These are phyloP conservation scores for Entomyzon cyanotis DNA, from an alignment of 2,113 vertebrate genomes.

Conservation along the genomic window DNA sequence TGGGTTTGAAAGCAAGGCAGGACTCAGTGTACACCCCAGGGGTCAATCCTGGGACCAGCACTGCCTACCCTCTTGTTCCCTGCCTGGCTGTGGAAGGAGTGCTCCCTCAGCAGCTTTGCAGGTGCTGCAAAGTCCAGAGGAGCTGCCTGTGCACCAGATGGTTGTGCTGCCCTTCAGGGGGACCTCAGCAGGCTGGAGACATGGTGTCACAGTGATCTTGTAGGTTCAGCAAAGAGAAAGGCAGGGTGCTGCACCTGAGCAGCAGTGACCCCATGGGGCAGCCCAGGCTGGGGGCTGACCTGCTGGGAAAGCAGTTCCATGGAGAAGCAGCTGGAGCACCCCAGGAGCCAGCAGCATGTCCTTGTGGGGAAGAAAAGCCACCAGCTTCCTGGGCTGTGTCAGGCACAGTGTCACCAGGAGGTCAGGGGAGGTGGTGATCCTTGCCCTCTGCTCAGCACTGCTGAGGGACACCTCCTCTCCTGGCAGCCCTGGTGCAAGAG, in stretches of 20 bases:
- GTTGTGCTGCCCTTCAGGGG: conserved; percentile 2
- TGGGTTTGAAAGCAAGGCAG: neutral
- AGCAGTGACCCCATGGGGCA: neutral
- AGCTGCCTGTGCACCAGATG: neutral
- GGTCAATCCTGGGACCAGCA: accelerated
- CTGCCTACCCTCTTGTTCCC: neutral
- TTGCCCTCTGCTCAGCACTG: neutral
- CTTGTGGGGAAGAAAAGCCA: neutral
- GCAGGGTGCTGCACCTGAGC: neutral
- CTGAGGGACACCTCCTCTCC: neutral
- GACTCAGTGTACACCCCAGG: neutral
- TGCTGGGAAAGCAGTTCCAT: neutral
- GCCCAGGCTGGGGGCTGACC: neutral
- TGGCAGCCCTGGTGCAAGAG: neutral
- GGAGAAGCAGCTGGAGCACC: neutral
- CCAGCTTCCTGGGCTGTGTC: neutral
- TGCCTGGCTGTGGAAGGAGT: neutral
- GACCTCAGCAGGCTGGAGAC: neutral
- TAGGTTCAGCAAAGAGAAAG: neutral
- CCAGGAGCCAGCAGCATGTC: neutral
- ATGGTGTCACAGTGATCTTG: neutral
- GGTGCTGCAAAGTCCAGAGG: neutral
- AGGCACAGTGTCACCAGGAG: neutral
- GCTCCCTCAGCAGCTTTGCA: neutral
- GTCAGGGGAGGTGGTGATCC: accelerated